Percentiles rank a stretch among this genome's conserved stretches.
These are phyloP conservation scores for Columba livia DNA, from an alignment of 2,113 vertebrate species.

Conservation along the genomic window DNA sequence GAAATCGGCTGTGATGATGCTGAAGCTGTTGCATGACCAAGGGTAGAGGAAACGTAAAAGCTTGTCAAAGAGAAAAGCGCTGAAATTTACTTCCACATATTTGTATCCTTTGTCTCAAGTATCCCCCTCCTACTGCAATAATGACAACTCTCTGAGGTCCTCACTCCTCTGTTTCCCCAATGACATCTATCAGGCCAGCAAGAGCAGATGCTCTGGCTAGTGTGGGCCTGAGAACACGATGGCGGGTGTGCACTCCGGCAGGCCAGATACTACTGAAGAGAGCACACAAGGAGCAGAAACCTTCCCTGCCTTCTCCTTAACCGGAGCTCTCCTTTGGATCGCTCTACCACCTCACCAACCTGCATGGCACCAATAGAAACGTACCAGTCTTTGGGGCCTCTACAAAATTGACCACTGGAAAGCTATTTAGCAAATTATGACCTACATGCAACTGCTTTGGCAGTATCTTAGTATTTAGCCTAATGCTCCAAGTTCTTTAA, in stretches of 20 bases:
- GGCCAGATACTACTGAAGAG: background rate
- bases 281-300: background rate
- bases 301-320: background rate
- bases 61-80: background rate
- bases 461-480: background rate
- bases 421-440: background rate
- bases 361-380: background rate
- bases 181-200: background rate
- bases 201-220: background rate
- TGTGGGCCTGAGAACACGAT: fast-evolving
- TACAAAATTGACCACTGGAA: background rate
- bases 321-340: background rate
- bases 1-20: background rate
- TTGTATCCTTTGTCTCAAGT: background rate
- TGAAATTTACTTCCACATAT: background rate
- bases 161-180: background rate
- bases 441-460: background rate
- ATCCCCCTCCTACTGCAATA: background rate
- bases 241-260: background rate
- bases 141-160: background rate
- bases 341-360: background rate
- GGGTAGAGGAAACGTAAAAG: background rate
- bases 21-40: background rate
- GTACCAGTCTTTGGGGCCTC: background rate
- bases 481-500: background rate